A percentile compares a stretch with the other conserved stretches of the same genome.
phyloP scores from a whole-genome alignment of 2,797 vertebrate species.

The Clangula hyemalis region DNA sequence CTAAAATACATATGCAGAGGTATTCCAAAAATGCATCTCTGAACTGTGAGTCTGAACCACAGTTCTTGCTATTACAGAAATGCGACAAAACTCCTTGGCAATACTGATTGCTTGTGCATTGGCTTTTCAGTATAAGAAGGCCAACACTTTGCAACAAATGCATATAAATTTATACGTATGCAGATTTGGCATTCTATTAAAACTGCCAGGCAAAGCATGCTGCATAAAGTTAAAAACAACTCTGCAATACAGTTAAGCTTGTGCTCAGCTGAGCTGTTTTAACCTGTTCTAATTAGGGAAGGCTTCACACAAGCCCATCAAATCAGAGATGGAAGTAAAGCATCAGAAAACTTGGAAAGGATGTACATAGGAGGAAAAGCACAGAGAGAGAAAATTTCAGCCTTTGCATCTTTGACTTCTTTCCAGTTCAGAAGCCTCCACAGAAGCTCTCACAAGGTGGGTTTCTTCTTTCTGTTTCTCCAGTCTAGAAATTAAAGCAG shows the following conservation, averaged over 20 bases:
- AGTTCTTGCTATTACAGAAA: conserved; percentile 24
- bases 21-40: conserved; percentile 24
- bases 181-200: background rate
- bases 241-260: background rate
- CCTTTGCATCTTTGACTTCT: background rate
- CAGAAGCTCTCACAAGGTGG: background rate
- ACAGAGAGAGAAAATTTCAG: background rate
- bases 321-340: background rate
- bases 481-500: background rate
- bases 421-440: conserved; percentile 3
- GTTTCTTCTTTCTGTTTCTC: background rate
- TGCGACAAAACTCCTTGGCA: background rate
- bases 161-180: background rate
- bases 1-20: background rate
- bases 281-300: background rate
- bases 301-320: background rate
- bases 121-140: conserved; percentile 21
- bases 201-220: background rate
- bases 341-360: background rate
- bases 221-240: background rate
- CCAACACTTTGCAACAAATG: background rate
- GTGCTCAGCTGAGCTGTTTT: background rate
- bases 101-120: background rate
- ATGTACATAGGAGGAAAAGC: background rate
- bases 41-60: conserved; percentile 23